Evolutionary conservation across 64 coral and sea anemone species (phyloP).

Genomic region (Anthopleura sola): DNA sequence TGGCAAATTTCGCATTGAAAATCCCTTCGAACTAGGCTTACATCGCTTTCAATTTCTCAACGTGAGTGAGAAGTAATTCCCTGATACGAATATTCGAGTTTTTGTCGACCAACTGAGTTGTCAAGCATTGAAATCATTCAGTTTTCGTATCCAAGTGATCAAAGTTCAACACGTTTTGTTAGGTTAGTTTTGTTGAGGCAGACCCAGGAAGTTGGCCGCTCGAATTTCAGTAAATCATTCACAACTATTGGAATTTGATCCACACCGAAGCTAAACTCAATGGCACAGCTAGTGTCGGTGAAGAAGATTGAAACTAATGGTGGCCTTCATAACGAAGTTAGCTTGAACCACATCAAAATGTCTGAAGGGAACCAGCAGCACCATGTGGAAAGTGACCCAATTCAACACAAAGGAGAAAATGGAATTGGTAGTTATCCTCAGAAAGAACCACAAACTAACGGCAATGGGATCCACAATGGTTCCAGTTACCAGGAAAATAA

Average conservation of each 20-base stretch:
- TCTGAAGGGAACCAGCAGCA: background rate
- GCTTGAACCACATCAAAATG: background rate
- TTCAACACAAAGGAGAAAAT: background rate
- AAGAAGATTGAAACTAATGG: slow-evolving; percentile 9
- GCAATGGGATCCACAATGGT: background rate
- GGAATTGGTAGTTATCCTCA: background rate
- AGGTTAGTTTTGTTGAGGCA: background rate
- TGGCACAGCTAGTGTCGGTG: slow-evolving; percentile 6
- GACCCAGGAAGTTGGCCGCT: background rate
- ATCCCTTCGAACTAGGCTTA: background rate
- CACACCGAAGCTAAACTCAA: background rate
- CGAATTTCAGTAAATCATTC: background rate
- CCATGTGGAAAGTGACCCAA: background rate
- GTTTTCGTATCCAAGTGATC: background rate
- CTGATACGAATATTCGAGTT: background rate
- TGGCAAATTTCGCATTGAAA: background rate
- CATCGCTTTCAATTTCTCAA: background rate
- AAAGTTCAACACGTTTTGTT: background rate
- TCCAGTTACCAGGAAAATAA: background rate
- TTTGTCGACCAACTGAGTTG: background rate
- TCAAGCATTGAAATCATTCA: background rate
- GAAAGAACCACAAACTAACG: background rate
- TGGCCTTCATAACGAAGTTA: background rate
- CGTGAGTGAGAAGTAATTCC: background rate
- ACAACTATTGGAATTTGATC: background rate